phyloP scores from a whole-genome alignment of 2,888 invertebrate genomes.

The Temnothorax ravouxi region DNA sequence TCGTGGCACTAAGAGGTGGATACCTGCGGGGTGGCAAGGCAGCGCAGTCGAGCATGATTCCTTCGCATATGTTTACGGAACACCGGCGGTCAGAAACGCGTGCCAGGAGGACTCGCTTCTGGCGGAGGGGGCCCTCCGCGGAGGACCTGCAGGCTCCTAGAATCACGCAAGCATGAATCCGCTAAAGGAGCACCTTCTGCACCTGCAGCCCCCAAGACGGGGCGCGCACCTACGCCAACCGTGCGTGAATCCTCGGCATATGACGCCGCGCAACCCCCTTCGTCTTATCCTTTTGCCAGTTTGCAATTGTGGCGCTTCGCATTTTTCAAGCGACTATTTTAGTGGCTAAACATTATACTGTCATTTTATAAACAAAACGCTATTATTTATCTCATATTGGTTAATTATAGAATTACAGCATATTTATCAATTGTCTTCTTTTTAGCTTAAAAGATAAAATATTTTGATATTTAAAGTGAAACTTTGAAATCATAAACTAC shows the following conservation, averaged over 20 bases:
- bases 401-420: neutral
- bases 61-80: slow-evolving; percentile 80
- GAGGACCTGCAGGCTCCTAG: slow-evolving; percentile 75
- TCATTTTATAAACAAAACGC: neutral
- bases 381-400: neutral
- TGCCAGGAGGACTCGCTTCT: slow-evolving; percentile 70
- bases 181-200: slow-evolving; percentile 79
- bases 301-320: neutral
- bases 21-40: slow-evolving; percentile 81
- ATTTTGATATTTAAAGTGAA: neutral
- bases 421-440: neutral
- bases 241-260: slow-evolving; percentile 84
- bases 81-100: slow-evolving; percentile 74
- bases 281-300: slow-evolving; percentile 14
- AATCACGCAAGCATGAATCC: slow-evolving; percentile 86
- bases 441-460: neutral
- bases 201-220: slow-evolving; percentile 86
- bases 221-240: slow-evolving; percentile 73
- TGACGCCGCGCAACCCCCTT: slow-evolving; percentile 68
- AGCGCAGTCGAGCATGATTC: slow-evolving; percentile 82
- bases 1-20: slow-evolving; percentile 80
- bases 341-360: neutral
- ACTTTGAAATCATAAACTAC: neutral
- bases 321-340: neutral
- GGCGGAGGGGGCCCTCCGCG: slow-evolving; percentile 57